Evolutionary conservation across 1,140 invertebrate species (phyloP).

Genomic region (Caenorhabditis brenneri): DNA sequence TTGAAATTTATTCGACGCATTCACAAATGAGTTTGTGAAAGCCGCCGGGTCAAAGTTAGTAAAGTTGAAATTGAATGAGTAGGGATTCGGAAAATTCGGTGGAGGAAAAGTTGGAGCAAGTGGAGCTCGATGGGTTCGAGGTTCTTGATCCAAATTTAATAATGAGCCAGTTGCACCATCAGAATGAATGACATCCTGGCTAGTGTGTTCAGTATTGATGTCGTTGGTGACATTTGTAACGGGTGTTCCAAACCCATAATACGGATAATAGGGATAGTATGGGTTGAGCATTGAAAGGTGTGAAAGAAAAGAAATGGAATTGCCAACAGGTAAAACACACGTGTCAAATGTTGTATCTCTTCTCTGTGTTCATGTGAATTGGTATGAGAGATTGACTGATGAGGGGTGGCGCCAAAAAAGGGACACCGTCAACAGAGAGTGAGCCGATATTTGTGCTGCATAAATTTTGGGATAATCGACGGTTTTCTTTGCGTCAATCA

Average conservation of each 20-base stretch:
- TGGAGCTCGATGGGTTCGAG: too few species aligned
- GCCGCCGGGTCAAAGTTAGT: neutral
- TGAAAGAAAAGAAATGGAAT: neutral
- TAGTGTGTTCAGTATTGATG: neutral
- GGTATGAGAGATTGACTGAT: too few species aligned
- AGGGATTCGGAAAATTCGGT: neutral
- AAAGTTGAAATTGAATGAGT: neutral
- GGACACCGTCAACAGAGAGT: too few species aligned
- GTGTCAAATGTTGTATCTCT: too few species aligned
- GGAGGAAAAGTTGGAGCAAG: neutral
- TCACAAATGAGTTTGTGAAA: neutral
- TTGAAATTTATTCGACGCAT: neutral
- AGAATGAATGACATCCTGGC: neutral
- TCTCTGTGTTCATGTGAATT: too few species aligned
- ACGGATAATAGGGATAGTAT: neutral
- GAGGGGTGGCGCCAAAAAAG: too few species aligned
- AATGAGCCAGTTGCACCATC: neutral
- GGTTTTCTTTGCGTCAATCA: too few species aligned
- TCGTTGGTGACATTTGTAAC: too few species aligned
- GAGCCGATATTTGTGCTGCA: too few species aligned
- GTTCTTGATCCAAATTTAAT: too few species aligned
- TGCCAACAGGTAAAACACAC: neutral
- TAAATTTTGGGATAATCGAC: too few species aligned
- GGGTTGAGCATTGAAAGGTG: neutral
- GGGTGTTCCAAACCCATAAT: neutral